phyloP scores from a whole-genome alignment of 2,113 vertebrate species.

The Corythoichthys haematopterus region DNA sequence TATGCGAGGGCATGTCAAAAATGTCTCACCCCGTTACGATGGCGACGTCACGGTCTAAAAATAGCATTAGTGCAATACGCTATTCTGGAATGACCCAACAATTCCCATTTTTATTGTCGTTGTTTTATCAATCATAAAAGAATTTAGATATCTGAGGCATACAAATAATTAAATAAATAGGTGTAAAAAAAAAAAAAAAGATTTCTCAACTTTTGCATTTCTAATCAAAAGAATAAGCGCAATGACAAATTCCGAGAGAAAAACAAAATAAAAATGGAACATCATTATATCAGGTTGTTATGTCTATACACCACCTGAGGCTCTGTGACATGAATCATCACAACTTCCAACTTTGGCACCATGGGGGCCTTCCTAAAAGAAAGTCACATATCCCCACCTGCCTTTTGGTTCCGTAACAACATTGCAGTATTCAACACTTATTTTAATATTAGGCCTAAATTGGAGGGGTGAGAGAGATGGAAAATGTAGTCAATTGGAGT shows the following conservation, averaged over 20 bases:
- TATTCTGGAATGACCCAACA: too few relatives aligned
- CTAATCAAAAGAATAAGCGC: too few relatives aligned
- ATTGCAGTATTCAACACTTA: slow-evolving; percentile 44
- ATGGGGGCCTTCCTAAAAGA: slow-evolving; percentile 23
- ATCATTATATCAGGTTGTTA: not conserved
- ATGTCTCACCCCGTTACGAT: too few relatives aligned
- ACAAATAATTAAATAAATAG: not conserved
- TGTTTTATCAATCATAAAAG: too few relatives aligned
- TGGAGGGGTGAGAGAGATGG: slow-evolving; percentile 12
- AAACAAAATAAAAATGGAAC: too few relatives aligned
- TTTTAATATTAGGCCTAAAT: slow-evolving; percentile 22
- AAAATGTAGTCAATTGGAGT: slow-evolving; percentile 48
- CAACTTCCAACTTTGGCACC: slow-evolving; percentile 1
- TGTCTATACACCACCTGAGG: not conserved
- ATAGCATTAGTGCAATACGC: too few relatives aligned
- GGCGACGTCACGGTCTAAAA: too few relatives aligned
- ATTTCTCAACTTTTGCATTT: not conserved
- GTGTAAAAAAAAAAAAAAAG: not conserved
- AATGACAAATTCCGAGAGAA: too few relatives aligned
- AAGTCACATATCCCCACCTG: slow-evolving; percentile 25
- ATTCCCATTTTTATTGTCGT: too few relatives aligned
- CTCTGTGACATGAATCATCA: not conserved
- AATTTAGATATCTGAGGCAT: too few relatives aligned
- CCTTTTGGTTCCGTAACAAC: slow-evolving; percentile 38
- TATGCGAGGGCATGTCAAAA: too few relatives aligned